Percentiles rank a stretch among this genome's conserved stretches.
Conservation (phyloP, 53 echinoderm and acorn worm genomes). For the Luidia sarsii region DNA sequence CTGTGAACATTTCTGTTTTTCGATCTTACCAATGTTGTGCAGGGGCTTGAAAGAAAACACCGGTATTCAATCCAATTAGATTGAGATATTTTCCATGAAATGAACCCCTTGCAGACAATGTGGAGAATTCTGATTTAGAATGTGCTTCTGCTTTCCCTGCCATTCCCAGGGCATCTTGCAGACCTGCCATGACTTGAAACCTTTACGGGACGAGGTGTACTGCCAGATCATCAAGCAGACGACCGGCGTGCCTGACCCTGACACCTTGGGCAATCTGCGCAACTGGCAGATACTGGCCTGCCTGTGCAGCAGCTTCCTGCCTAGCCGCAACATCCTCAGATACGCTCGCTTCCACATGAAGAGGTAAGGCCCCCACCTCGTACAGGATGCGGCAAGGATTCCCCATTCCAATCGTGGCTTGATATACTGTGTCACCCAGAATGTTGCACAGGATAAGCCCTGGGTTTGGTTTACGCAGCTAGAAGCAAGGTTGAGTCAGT, state of each 20-base stretch:
- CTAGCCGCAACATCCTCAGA: slow-evolving; percentile 92
- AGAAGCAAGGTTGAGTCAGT: no score
- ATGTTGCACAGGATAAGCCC: no score
- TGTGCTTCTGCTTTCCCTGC: no score
- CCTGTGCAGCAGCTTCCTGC: slow-evolving; percentile 87
- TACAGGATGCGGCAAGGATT: neutral
- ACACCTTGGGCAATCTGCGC: slow-evolving; percentile 85
- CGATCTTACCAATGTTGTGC: no score
- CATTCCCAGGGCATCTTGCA: slow-evolving; percentile 98
- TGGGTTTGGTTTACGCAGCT: no score
- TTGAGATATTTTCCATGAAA: no score
- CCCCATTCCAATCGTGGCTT: neutral
- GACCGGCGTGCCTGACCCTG: slow-evolving; percentile 80
- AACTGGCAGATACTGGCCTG: slow-evolving; percentile 98
- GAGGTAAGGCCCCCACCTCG: slow-evolving; percentile 69
- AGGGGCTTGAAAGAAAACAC: no score
- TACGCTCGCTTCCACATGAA: slow-evolving; percentile 94
- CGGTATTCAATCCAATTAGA: no score
- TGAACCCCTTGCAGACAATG: no score
- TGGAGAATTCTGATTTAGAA: no score
- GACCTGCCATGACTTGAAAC: slow-evolving; percentile 95
- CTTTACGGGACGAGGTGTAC: slow-evolving; percentile 92
- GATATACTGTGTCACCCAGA: neutral
- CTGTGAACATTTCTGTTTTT: no score
- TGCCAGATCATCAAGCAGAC: slow-evolving; percentile 98